phyloP scores from a whole-genome alignment of 2,113 vertebrate genomes.

The Sapayoa aenigma region DNA sequence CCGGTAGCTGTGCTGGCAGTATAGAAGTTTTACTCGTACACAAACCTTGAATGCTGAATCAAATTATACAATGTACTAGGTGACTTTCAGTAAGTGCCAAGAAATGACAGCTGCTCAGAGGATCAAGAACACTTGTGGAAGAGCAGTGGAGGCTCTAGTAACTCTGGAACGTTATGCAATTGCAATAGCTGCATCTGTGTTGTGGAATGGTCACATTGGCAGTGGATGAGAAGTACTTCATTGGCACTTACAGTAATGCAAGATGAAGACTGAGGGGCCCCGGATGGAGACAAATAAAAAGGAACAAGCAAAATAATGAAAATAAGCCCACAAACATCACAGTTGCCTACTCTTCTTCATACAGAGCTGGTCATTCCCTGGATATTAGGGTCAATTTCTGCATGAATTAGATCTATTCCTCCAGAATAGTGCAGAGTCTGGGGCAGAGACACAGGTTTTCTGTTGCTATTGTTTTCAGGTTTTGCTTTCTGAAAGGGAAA shows the following conservation, averaged over 20 bases:
- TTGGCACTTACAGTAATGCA: background rate
- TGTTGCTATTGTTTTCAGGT: background rate
- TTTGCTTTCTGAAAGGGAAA: background rate
- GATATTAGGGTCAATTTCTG: background rate
- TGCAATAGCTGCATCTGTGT: background rate
- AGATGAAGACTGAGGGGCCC: background rate
- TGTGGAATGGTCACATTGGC: background rate
- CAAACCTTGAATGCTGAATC: background rate
- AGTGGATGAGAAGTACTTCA: background rate
- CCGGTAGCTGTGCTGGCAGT: fast-evolving
- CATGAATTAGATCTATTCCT: background rate
- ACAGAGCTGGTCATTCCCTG: background rate
- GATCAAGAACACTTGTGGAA: background rate
- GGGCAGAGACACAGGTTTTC: background rate
- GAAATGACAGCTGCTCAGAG: background rate
- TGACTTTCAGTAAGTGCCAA: background rate
- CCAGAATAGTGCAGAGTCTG: background rate
- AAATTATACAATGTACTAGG: background rate
- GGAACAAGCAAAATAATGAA: background rate
- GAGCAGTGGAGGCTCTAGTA: background rate
- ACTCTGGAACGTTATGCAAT: background rate
- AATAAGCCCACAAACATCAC: background rate
- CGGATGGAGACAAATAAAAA: background rate
- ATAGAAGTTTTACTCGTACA: background rate
- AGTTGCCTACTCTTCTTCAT: background rate